Evolutionary conservation across 2,113 vertebrate genomes (phyloP), one percentile per base, ranked within the genome.

Genomic region (Ptychochromis oligacanthus): DNA sequence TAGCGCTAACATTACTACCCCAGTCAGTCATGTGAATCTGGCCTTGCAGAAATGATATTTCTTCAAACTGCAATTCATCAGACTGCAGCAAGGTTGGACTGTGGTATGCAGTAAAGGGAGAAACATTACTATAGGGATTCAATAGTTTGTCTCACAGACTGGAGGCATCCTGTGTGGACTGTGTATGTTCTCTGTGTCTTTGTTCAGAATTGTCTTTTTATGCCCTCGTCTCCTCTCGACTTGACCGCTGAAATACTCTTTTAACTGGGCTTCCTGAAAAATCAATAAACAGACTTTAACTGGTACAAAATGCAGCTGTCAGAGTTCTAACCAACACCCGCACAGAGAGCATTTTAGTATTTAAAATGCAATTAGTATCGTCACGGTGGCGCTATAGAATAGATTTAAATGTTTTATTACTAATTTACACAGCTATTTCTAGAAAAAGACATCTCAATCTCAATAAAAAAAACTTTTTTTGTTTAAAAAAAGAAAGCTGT

Each of bases 221-320:
- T 31, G 46, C 46, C 67, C 67, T 54, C 26, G 11, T 72, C 67
- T 54, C 46, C 67, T 54, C 67, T 72, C 46, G 7, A 46, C 67
- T 72, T 72, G 67, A 72, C 67, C 67, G 28, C 67, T 72, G 46
- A 72, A 54, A 72, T 72, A 72, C 46, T 72, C 18, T 28, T 72
- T 72, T 54, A 54, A 54, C 67, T 72, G 67, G 67, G 67, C 67
- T 72, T 34, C 18, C 67, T 72, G 67, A 54, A 72, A 72, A 72
- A 72, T 72, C 67, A 72, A 54, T 72, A 72, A 54, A 31, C 4
- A n/a, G 67, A 18, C 46, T 72, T 72, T 72, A 72, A 72, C 26
- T 54, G 67, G 67, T 34, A 72, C 46, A 72, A 72, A 72, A 54
- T 31, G 52, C 67, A 72, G 67, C 67, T 72, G 67, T 54, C 11